phyloP scores from a whole-genome alignment of 2,888 invertebrate species.

The Pseudococcus viburni region DNA sequence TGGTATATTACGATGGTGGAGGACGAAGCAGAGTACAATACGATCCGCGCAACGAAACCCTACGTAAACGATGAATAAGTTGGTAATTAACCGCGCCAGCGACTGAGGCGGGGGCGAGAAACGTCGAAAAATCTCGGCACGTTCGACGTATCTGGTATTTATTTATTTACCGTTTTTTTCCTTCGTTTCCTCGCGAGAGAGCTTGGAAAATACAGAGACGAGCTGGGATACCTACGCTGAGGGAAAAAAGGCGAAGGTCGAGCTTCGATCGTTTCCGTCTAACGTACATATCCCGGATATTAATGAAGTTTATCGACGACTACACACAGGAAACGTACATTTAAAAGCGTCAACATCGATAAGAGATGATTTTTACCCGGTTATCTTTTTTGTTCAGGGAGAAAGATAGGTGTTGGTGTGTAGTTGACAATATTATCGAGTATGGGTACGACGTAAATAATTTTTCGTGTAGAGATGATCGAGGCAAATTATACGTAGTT shows the following conservation, averaged over 20 bases:
- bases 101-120: background rate
- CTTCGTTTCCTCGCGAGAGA: background rate
- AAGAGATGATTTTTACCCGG: constrained; percentile 23
- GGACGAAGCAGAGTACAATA: background rate
- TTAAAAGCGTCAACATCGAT: constrained; percentile 47
- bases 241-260: constrained; percentile 48
- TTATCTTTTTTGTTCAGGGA: background rate
- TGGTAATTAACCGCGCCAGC: constrained; percentile 26
- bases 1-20: background rate
- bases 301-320: constrained; percentile 35
- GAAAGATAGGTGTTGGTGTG: background rate
- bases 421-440: background rate
- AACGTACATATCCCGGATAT: constrained; percentile 33
- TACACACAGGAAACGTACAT: constrained; percentile 34
- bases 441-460: background rate
- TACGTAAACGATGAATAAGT: constrained; percentile 50
- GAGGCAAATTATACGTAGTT: constrained; percentile 27
- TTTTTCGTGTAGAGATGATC: background rate
- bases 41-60: constrained; percentile 11
- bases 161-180: constrained; percentile 15
- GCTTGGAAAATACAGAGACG: background rate
- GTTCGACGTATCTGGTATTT: constrained; percentile 31
- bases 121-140: constrained; percentile 50
- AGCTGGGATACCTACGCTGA: background rate
- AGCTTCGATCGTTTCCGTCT: background rate